These are phyloP conservation scores for Athrips mouffetella DNA, from an alignment of 2,888 invertebrate species.

Conservation along the genomic window DNA sequence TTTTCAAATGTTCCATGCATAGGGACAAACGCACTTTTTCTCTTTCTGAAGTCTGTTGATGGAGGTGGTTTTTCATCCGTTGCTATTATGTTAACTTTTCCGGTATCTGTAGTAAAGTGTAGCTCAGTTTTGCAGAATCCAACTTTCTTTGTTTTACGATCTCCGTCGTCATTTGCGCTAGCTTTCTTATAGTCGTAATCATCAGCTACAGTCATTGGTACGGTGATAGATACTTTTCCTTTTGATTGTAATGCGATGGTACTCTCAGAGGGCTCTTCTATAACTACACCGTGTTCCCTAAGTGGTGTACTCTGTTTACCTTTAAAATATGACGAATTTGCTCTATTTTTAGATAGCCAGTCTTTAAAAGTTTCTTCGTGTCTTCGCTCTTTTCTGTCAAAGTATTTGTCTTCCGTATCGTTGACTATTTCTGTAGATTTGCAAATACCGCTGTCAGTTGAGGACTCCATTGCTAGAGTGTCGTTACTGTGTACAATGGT, in stretches of 20 bases:
- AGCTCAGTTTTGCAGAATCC: slow-evolving; percentile 94
- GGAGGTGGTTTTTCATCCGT: slow-evolving; percentile 93
- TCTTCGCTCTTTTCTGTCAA: slow-evolving; percentile 37
- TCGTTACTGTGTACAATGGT: slow-evolving; percentile 56
- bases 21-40: slow-evolving; percentile 77
- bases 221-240: slow-evolving; percentile 64
- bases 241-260: slow-evolving; percentile 58
- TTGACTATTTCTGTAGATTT: slow-evolving; percentile 83
- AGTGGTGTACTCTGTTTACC: slow-evolving; percentile 43
- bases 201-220: slow-evolving; percentile 55
- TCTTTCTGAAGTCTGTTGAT: slow-evolving; percentile 86
- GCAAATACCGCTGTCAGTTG: slow-evolving; percentile 87
- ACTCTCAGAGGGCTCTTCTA: slow-evolving; percentile 46
- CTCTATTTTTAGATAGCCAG: slow-evolving; percentile 64
- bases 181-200: slow-evolving; percentile 39
- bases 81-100: slow-evolving; percentile 91
- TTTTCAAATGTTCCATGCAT: slow-evolving; percentile 61
- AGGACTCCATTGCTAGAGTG: slow-evolving; percentile 82
- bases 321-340: slow-evolving; percentile 40
- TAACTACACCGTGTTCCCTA: slow-evolving; percentile 44
- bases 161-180: slow-evolving; percentile 50
- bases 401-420: slow-evolving; percentile 45
- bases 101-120: slow-evolving; percentile 91
- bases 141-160: slow-evolving; percentile 83
- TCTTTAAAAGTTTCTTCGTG: slow-evolving; percentile 61